Percentiles rank a stretch among this genome's conserved stretches.
phyloP scores from a whole-genome alignment of 2,888 invertebrate species.

The Scaptomyza caliginosa region DNA sequence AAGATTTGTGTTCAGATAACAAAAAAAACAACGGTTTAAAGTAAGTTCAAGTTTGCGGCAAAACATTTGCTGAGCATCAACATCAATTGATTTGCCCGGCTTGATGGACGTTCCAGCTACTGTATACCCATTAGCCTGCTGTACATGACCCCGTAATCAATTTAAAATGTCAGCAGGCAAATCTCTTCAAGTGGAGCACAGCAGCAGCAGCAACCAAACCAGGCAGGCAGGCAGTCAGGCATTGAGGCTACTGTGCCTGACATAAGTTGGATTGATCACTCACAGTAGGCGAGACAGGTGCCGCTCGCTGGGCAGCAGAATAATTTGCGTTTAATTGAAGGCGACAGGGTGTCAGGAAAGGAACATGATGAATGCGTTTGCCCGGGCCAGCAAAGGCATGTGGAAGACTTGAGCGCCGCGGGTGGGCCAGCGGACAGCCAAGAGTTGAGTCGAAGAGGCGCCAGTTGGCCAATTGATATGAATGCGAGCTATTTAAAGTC shows the following conservation, averaged over 20 bases:
- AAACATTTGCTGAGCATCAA: not conserved
- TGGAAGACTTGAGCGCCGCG: conserved; percentile 41
- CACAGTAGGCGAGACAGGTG: conserved; percentile 49
- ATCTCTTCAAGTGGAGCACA: conserved; percentile 14
- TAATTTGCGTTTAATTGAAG: conserved; percentile 74
- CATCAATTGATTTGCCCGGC: not conserved
- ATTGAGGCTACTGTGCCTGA: conserved; percentile 24
- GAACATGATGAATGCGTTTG: conserved; percentile 1
- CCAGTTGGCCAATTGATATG: conserved; percentile 52
- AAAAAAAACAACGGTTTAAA: too few relatives aligned
- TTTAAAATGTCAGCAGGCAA: conserved; percentile 50
- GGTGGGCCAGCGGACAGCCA: conserved; percentile 46
- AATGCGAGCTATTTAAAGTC: conserved; percentile 74
- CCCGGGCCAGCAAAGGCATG: not conserved
- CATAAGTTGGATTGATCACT: conserved; percentile 76
- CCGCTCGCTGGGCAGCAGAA: conserved; percentile 55
- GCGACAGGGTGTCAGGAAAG: conserved; percentile 62
- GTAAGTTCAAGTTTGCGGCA: too few relatives aligned
- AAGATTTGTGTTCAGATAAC: too few relatives aligned
- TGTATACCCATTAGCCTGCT: conserved; percentile 10
- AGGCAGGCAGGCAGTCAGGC: not conserved
- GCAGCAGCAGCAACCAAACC: conserved; percentile 1
- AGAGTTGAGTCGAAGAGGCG: conserved; percentile 34
- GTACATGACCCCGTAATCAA: conserved; percentile 47
- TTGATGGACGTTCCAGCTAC: conserved; percentile 4